Evolutionary conservation across 2,888 invertebrate species (phyloP).

Genomic region (Campaea margaritaria): DNA sequence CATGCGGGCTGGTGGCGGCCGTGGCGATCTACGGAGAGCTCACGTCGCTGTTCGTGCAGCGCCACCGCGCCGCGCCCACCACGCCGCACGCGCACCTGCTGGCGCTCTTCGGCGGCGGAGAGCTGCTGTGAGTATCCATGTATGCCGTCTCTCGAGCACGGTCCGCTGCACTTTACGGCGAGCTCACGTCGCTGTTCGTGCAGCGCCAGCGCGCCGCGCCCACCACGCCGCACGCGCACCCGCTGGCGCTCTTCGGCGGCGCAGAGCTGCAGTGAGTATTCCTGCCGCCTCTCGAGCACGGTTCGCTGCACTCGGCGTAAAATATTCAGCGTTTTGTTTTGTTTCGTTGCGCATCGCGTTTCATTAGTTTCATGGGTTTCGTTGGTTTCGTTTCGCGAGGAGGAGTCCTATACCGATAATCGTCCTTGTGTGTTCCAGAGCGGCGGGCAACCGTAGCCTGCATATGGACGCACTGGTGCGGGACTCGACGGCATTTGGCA

Average conservation of each 20-base stretch:
- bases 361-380: too few species aligned
- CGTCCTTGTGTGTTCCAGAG: conserved; percentile 50
- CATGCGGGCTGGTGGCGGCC: conserved; percentile 79
- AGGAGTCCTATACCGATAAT: background rate
- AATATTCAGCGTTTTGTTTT: too few species aligned
- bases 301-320: conserved; percentile 70
- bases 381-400: too few species aligned
- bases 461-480: conserved; percentile 84
- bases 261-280: conserved; percentile 79
- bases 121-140: conserved; percentile 74
- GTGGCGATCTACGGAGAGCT: conserved; percentile 87
- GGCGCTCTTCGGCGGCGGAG: conserved; percentile 80
- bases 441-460: conserved; percentile 66
- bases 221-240: conserved; percentile 67
- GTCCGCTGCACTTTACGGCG: conserved; percentile 78
- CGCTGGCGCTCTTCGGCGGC: conserved; percentile 81
- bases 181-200: conserved; percentile 86
- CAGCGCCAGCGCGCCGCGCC: conserved; percentile 71
- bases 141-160: background rate
- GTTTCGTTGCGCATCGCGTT: too few species aligned
- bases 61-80: conserved; percentile 69
- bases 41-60: conserved; percentile 84
- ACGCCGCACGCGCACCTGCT: conserved; percentile 73
- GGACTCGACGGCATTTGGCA: conserved; percentile 82
- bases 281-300: background rate